Evolutionary conservation across 2,888 invertebrate genomes (phyloP), one percentile per base, ranked within the genome.

Genomic region (Dryobota labecula): DNA sequence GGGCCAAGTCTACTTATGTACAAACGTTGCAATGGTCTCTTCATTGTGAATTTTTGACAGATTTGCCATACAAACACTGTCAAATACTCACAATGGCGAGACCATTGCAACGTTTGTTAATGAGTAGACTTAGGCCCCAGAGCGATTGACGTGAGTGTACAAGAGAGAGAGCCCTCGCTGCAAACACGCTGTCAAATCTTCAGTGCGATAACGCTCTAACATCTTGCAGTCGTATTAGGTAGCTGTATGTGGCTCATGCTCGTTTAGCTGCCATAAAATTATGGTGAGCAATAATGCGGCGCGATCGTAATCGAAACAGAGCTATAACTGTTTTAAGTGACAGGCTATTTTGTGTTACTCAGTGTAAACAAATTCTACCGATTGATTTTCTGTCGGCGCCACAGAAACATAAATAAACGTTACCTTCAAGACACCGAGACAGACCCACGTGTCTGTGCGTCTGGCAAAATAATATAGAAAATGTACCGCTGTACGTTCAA

Each of bases 281-380:
- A 73, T 20, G n/a, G 58, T 9, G 58, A 20, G 49, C 49, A 9
- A 27, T 51, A 70, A 27, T 36, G 30, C 45, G 41, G 27, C 18
- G 13, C 5, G 43, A 13, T 56, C 24, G 47, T 54, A 70, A 54
- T 49, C 36, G 53, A 51, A 78, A 62, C 49, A 53, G 33, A 53
- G 33, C 15, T 49, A 41, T 62, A 68, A 30, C 38, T 15, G 13
- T 69, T 68, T 43, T 27, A 64, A 58, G 36, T 53, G 62, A 62
- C 66, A 54, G 53, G 62, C 66, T 80, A 77, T 77, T 77, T 80
- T 80, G 47, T 63, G 62, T 57, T 58, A 41, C 36, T 7, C 51
- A 51, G 15, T 51, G 66, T 80, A 54, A 66, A 76, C 80, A 62
- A 54, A 56, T 15, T 63, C 33, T 43, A 62, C 51, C 15, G 11